phyloP scores from a whole-genome alignment of 2,797 vertebrate species.

The Rhynchonycteris naso region DNA sequence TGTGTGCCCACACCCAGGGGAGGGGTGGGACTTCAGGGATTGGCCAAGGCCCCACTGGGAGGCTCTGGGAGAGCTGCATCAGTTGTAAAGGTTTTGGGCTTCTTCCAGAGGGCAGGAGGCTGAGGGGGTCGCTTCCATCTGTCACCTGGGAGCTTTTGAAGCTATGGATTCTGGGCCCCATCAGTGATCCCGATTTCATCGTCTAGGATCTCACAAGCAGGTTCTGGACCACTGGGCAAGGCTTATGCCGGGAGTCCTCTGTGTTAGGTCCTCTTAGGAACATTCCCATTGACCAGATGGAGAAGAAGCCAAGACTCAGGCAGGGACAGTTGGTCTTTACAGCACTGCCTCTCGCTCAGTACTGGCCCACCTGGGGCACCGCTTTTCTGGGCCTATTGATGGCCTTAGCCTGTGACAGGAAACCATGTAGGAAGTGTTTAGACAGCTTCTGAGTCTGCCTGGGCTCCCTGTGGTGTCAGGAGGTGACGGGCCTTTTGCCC shows the following conservation, averaged over 20 bases:
- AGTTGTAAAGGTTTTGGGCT: neutral
- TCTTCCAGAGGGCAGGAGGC: neutral
- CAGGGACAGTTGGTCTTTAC: neutral
- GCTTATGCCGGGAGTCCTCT: neutral
- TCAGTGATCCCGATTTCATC: neutral
- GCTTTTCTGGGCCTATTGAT: neutral
- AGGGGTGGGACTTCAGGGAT: rapidly evolving
- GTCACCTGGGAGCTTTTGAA: neutral
- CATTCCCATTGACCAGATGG: neutral
- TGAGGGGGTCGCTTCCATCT: neutral
- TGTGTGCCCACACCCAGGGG: too few species aligned
- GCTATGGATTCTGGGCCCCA: neutral
- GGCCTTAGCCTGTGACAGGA: neutral
- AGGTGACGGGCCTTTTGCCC: neutral
- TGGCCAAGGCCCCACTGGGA: neutral
- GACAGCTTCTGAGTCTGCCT: neutral
- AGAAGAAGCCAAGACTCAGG: neutral
- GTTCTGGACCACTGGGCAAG: neutral
- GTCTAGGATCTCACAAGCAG: neutral
- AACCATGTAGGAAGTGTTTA: neutral
- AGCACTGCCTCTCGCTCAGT: neutral
- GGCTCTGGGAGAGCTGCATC: neutral
- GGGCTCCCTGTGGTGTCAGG: neutral
- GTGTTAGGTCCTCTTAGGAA: neutral
- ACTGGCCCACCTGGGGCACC: neutral